Base-by-base conservation (phyloP, 2,797 vertebrate genomes). In the Sebastes hubbsi region DNA sequence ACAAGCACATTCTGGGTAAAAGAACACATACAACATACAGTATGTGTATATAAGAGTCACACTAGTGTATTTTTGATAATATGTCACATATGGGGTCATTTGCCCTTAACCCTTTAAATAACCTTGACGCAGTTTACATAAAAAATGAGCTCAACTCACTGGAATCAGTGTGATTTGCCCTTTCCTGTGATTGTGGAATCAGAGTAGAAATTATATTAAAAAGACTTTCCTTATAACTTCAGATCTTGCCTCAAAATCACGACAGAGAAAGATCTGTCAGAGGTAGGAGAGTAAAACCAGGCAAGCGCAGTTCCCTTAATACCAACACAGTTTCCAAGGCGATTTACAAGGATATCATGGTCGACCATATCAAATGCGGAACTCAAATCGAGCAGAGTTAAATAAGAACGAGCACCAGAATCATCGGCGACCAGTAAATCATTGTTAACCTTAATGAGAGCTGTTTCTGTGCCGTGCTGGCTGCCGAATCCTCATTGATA, bases 1-100 rank as follows among this genome's bases (percentile, higher is more conserved):
- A 99, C 96, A 99, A 99, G 88, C 99, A 99, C 90, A 99, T 99
- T 86, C 96, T 99, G 90, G 99, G 99, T 99, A 87, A 86, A 59
- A 68, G 6, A 75, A 52, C n/a, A n/a, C 46, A n/a, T 4, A 2
- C 30, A 24, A 49, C 16, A 20, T 20, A 49, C 46, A 18, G 46
- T 8, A 18, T 36, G 11, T 25, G 32, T n/a, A 10, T 4, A 55
- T 5, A 18, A 25, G 8, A 12, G 24, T 56, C 25, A 62, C 20
- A 29, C 3, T 7, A 12, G 27, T 42, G 34, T 36, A 11, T 36
- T 36, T 12, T 36, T 36, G 34, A 36, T 36, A 36, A 36, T 36
- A 36, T 36, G 13, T 36, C 34, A 36, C 34, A 36, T 36, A 36
- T 42, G 22, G 4, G 20, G 4, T n/a, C 10, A 55, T 54, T 49